A percentile compares a stretch with the other conserved stretches of the same genome.
These are phyloP conservation scores for Zenarchopterus dispar DNA, from an alignment of 2,797 vertebrate species.

Conservation along the genomic window DNA sequence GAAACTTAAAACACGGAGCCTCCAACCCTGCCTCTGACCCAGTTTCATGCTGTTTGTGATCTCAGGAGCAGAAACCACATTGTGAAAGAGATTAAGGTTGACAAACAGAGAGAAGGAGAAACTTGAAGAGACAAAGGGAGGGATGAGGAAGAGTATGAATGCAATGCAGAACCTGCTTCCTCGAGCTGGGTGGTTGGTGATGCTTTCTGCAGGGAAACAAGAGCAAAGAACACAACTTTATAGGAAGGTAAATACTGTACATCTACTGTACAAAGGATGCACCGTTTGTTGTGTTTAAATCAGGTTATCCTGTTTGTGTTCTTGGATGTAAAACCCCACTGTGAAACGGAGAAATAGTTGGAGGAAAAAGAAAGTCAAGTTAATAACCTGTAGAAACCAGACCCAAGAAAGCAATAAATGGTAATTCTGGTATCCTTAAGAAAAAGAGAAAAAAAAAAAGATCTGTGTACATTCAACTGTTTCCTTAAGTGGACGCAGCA, in stretches of 20 bases:
- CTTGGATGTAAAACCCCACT: neutral
- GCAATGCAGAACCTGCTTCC: conserved; percentile 2
- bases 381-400: conserved; percentile 13
- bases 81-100: conserved; percentile 31
- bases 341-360: neutral
- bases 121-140: conserved; percentile 7
- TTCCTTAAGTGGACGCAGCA: conserved; percentile 43
- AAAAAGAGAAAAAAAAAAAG: neutral
- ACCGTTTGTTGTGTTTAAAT: conserved; percentile 6
- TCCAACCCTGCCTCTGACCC: conserved; percentile 38
- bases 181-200: neutral
- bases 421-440: conserved; percentile 33
- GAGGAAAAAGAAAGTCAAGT: neutral
- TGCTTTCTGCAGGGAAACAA: conserved; percentile 10
- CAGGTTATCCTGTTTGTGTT: conserved; percentile 17
- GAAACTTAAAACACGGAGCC: conserved; percentile 31
- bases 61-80: conserved; percentile 24
- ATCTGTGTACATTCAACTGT: conserved; percentile 23
- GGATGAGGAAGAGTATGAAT: neutral
- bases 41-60: conserved; percentile 37
- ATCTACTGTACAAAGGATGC: neutral
- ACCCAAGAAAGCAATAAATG: conserved; percentile 1
- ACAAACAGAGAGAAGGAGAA: conserved; percentile 20
- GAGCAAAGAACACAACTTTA: conserved; percentile 28
- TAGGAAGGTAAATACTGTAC: conserved; percentile 3